A percentile compares a stretch with the other conserved stretches of the same genome.
Conservation (phyloP, 2,113 vertebrate genomes). For the Sebastes schlegelii region DNA sequence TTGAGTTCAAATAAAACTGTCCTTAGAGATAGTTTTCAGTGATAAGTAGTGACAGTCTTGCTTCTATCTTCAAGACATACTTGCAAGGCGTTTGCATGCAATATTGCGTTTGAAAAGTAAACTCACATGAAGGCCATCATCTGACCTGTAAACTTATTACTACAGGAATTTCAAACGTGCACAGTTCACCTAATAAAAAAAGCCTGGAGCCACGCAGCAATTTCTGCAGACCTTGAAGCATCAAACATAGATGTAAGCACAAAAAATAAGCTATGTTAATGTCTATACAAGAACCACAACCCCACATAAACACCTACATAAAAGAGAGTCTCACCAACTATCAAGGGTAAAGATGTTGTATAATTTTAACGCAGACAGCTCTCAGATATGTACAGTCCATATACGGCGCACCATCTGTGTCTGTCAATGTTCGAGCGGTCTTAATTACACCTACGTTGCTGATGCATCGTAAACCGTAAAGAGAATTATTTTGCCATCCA, state of each 20-base stretch:
- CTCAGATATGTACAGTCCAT: neutral
- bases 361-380: conserved; percentile 4
- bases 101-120: conserved; percentile 33
- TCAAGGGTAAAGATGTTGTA: too few species aligned
- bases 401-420: conserved; percentile 46
- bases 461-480: conserved; percentile 53
- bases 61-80: neutral
- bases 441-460: conserved; percentile 53
- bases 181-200: conserved; percentile 38
- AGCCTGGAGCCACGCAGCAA: neutral
- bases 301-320: too few species aligned
- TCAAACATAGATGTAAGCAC: conserved; percentile 7
- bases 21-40: conserved; percentile 7
- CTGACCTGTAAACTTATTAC: conserved; percentile 50
- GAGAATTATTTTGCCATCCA: conserved; percentile 73
- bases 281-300: neutral
- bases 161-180: conserved; percentile 27
- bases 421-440: conserved; percentile 33
- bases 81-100: conserved; percentile 26
- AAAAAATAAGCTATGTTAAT: conserved; percentile 13
- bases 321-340: too few species aligned
- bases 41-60: neutral
- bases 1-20: conserved; percentile 5
- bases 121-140: conserved; percentile 49
- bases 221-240: conserved; percentile 27